Evolutionary conservation across 2,797 vertebrate species (phyloP), one percentile per base, ranked within the genome.

Genomic region (Selene dorsalis): DNA sequence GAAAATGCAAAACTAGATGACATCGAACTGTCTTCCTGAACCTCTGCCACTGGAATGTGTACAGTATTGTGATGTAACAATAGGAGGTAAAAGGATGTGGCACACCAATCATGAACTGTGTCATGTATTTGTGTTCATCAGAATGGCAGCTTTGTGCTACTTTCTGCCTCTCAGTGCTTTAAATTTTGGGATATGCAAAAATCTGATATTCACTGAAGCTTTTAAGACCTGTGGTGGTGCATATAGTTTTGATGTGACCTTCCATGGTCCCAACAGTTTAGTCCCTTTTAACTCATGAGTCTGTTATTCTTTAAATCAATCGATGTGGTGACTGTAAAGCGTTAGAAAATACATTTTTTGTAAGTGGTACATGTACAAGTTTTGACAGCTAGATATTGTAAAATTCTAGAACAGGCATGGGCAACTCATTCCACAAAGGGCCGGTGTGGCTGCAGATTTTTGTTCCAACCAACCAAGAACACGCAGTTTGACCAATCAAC

Each of bases 101-200:
- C 22, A 38, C 43, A 58, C 17, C 16, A n/a, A 52, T 41, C 0
- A 6, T 48, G 32, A 3, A 17, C 17, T 26, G 18, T 9, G 3
- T 20, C 6, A 38, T 47, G 32, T 38, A 17, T 48, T 20, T 48
- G 41, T 50, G 22, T 10, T 24, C 26, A 58, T 17, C 4, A 67
- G 7, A 61, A 22, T 17, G 28, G 26, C 17, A 16, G 13, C 4
- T n/a, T n/a, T n/a, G 62, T 48, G 63, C 50, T 66, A 60, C 74
- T 65, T 73, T 57, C 28, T 38, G 76, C 55, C 24, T 69, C 48
- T 73, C 45, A 32, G 64, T 3, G 14, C n/a, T 71, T 64, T 16
- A 16, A 67, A 52, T 71, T 53, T 11, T 39, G 28, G 13, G 75
- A 81, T 64, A 84, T 68, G 69, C 26, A 56, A 62, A 80, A 47